These are phyloP conservation scores for Manacus vitellinus DNA, from an alignment of 2,113 vertebrate species.

Conservation along the genomic window DNA sequence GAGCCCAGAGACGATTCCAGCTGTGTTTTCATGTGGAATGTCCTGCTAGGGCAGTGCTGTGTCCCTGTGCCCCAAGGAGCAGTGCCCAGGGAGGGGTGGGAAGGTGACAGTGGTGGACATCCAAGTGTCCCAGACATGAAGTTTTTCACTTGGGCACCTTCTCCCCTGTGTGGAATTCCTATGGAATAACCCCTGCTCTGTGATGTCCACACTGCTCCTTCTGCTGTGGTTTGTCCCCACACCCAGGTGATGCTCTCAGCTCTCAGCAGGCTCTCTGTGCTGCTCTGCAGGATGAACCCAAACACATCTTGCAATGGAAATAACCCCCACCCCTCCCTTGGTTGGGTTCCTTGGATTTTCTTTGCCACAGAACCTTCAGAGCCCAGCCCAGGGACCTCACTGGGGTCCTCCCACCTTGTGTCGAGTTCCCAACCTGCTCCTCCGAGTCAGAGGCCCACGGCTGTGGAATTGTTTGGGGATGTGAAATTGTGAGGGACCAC, in stretches of 20 bases:
- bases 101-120: neutral
- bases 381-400: neutral
- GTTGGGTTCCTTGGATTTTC: neutral
- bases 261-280: neutral
- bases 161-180: neutral
- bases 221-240: neutral
- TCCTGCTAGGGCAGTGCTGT: neutral
- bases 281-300: neutral
- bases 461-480: neutral
- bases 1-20: neutral
- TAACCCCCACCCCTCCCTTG: no score
- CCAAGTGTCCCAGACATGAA: neutral
- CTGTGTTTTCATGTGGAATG: neutral
- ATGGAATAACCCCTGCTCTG: neutral
- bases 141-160: neutral
- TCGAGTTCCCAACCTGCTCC: neutral
- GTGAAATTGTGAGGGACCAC: neutral
- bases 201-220: neutral
- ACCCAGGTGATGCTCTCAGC: neutral
- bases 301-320: neutral
- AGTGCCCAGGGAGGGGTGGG: neutral
- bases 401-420: neutral
- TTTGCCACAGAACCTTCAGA: neutral
- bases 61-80: fast-evolving
- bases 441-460: fast-evolving